Base-by-base conservation (phyloP, 1,140 invertebrate species). In the Sinella curviseta region DNA sequence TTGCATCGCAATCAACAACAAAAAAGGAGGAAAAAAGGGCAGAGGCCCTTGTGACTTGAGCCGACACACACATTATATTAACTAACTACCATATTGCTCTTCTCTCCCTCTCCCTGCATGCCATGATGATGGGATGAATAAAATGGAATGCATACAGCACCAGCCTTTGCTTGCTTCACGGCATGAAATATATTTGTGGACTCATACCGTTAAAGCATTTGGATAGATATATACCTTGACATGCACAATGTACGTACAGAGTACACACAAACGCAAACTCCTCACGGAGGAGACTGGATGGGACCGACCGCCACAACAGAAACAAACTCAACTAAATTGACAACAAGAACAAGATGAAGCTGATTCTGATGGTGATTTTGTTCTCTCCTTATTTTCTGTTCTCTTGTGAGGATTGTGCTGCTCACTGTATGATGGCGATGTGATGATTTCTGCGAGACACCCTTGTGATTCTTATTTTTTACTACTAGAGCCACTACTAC, bases 61-160 rank as follows among this genome's bases (percentile, higher is more conserved):
- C 65, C 65, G 65, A 70, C 65, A 70, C 65, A n/a, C n/a, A 70
- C 39, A 70, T 70, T 70, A 70, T 65, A 65, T 70, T 70, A 70
- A 70, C 65, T 70, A 70, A 70, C 65, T 70, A 70, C 65, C 65
- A 70, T 60, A 60, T 70, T 70, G 65, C 65, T 70, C 65, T 30
- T 70, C 65, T 14, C 26, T 33, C 12, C 65, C 30, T n/a, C 57
- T 17, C 57, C 57, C n/a, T n/a, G 24, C 16, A 65, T 48, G 57
- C 57, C 16, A 26, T 70, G 31, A 70, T 70, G 26, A 70, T 70
- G 28, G 31, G 65, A 60, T 60, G 57, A 17, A 26, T 48, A n/a
- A n/a, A n/a, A n/a, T n/a, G n/a, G n/a, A n/a, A n/a, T n/a, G n/a
- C n/a, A n/a, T n/a, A n/a, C n/a, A n/a, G n/a, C n/a, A n/a, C n/a